Evolutionary conservation across 2,113 vertebrate species (phyloP).

Genomic region (Hyla sarda): DNA sequence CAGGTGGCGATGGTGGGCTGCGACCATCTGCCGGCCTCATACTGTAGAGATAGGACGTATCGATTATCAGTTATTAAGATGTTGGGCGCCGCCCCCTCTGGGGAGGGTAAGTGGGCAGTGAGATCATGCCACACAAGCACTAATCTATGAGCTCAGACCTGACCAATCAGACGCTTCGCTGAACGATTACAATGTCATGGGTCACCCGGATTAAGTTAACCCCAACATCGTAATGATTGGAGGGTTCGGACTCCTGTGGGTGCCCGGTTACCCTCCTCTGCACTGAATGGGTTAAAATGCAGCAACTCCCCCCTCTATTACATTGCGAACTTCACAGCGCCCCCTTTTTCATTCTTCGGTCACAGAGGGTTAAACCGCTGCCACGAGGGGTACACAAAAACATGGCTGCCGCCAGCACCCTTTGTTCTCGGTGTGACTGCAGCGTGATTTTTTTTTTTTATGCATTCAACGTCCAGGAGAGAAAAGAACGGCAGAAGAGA

Average conservation of each 20-base stretch:
- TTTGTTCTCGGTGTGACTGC: constrained; percentile 38
- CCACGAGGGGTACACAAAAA: constrained; percentile 18
- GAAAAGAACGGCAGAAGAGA: neutral
- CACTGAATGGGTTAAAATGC: neutral
- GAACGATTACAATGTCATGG: neutral
- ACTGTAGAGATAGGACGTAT: constrained; percentile 16
- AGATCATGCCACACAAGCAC: constrained; percentile 48
- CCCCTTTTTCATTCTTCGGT: neutral
- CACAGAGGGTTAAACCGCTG: constrained; percentile 12
- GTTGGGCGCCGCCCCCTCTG: constrained; percentile 11
- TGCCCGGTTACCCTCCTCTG: neutral
- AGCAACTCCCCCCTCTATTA: neutral
- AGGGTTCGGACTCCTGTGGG: neutral
- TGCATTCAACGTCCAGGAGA: neutral
- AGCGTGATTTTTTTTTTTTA: neutral
- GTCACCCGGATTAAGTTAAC: neutral
- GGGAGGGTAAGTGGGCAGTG: constrained; percentile 38
- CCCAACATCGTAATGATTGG: neutral
- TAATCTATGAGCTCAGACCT: constrained; percentile 47
- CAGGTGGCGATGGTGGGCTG: constrained; percentile 42
- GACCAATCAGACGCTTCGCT: constrained; percentile 36
- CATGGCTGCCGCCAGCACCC: constrained; percentile 41
- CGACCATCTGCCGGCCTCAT: constrained; percentile 24
- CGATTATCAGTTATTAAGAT: constrained; percentile 55
- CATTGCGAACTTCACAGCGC: neutral